A percentile compares a stretch with the other conserved stretches of the same genome.
These are phyloP conservation scores for Thripadectes ignobilis DNA, from an alignment of 2,797 vertebrate genomes.

Conservation along the genomic window DNA sequence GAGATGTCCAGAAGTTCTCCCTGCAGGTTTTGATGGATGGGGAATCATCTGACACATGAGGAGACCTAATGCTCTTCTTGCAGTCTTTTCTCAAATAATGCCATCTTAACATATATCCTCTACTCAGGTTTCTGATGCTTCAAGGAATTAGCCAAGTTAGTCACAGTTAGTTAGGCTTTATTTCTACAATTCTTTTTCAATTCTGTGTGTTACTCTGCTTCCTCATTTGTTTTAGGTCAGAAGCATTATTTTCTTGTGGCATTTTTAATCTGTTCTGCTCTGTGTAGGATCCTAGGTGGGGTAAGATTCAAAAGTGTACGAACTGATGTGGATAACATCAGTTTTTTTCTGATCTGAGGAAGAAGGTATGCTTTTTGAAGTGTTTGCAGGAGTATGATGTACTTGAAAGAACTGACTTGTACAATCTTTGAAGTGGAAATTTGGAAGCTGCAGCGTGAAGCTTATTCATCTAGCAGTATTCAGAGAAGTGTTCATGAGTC, in stretches of 20 bases:
- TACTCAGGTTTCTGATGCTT: not conserved
- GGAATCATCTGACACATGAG: not conserved
- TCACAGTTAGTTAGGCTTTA: not conserved
- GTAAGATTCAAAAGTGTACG: not conserved
- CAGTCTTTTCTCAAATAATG: not conserved
- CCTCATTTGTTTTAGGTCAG: not conserved
- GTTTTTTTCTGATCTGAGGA: not conserved
- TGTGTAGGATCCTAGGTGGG: not conserved
- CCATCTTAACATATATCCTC: rapidly evolving
- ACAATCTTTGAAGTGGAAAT: not conserved
- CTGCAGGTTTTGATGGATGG: not conserved
- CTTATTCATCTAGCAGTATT: not conserved
- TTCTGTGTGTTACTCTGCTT: not conserved
- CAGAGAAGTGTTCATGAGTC: not conserved
- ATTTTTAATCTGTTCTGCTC: not conserved
- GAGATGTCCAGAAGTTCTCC: not conserved
- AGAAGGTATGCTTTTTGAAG: not conserved
- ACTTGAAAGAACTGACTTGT: not conserved
- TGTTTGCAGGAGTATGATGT: not conserved
- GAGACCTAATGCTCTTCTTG: not conserved
- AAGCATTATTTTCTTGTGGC: not conserved
- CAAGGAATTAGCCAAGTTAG: not conserved
- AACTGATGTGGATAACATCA: not conserved
- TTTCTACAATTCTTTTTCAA: not conserved
- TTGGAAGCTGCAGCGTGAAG: not conserved